A percentile compares a stretch with the other conserved stretches of the same genome.
phyloP scores from a whole-genome alignment of 2,113 vertebrate species.

The Xiphophorus couchianus region DNA sequence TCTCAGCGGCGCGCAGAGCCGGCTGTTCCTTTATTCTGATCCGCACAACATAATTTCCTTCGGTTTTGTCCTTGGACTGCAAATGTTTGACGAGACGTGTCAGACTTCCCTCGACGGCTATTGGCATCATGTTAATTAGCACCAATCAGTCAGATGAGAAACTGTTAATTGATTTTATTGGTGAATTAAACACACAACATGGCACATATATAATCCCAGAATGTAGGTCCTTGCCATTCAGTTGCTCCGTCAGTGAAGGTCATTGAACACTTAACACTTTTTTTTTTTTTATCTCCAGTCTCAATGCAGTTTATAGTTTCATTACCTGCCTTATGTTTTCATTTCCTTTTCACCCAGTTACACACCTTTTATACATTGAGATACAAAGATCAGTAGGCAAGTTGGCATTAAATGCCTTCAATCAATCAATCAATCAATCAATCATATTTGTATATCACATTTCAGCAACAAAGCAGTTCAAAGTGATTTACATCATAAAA shows the following conservation, averaged over 20 bases:
- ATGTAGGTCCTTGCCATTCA: conserved; percentile 41
- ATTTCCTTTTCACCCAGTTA: not conserved
- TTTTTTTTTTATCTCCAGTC: not conserved
- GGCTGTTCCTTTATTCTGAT: conserved; percentile 29
- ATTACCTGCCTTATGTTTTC: not conserved
- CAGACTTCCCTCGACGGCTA: conserved; percentile 46
- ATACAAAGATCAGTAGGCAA: too few species aligned
- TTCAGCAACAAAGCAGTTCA: too few species aligned
- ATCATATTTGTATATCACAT: too few species aligned
- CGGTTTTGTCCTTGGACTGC: conserved; percentile 61
- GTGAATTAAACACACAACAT: conserved; percentile 56
- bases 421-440: too few species aligned
- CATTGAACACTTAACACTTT: conserved; percentile 2
- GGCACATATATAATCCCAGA: conserved; percentile 20
- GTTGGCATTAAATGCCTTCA: too few species aligned
- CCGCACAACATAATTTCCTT: conserved; percentile 40
- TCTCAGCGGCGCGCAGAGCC: conserved; percentile 12
- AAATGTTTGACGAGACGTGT: conserved; percentile 34
- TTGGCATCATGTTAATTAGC: conserved; percentile 70
- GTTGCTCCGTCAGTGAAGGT: conserved; percentile 51
- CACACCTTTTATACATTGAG: too few species aligned
- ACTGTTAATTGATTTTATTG: conserved; percentile 63
- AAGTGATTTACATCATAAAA: too few species aligned
- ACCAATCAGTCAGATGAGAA: conserved; percentile 63
- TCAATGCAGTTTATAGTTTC: not conserved